Evolutionary conservation across 2,888 invertebrate species (phyloP).

Genomic region (Pachydiplax longipennis): DNA sequence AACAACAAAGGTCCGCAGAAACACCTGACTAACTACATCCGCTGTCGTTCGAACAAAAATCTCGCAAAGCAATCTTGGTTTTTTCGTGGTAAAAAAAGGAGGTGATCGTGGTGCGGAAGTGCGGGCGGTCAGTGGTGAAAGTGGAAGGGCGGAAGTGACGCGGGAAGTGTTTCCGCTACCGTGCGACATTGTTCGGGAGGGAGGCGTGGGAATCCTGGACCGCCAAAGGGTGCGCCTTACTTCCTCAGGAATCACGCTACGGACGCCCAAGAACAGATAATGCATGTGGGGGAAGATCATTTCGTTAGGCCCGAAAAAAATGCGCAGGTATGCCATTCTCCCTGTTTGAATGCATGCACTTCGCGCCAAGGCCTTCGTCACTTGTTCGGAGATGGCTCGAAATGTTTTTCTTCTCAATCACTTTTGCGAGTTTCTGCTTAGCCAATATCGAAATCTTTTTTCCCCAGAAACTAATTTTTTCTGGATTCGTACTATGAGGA

Average conservation of each 20-base stretch:
- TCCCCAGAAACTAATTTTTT: no score
- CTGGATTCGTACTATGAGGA: no score
- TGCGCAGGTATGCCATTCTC: no score
- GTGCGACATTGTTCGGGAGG: conserved; percentile 38
- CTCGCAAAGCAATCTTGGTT: background rate
- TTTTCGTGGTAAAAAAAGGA: background rate
- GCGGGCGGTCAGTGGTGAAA: conserved; percentile 39
- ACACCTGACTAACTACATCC: background rate
- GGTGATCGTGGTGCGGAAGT: background rate
- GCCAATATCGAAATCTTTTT: no score
- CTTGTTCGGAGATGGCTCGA: no score
- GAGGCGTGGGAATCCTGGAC: conserved; percentile 34
- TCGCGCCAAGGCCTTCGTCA: no score
- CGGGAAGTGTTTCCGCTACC: conserved; percentile 32
- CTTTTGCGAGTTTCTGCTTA: no score
- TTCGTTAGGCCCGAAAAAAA: no score
- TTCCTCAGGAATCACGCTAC: conserved; percentile 40
- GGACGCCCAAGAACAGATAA: background rate
- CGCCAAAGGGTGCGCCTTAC: background rate
- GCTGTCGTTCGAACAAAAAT: background rate
- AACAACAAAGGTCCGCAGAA: background rate
- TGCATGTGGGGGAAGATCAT: no score
- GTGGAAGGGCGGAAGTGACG: background rate
- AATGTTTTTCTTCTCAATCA: no score
- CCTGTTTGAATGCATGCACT: no score